phyloP scores from a whole-genome alignment of 2,113 vertebrate species.

The Glareola pratincola region DNA sequence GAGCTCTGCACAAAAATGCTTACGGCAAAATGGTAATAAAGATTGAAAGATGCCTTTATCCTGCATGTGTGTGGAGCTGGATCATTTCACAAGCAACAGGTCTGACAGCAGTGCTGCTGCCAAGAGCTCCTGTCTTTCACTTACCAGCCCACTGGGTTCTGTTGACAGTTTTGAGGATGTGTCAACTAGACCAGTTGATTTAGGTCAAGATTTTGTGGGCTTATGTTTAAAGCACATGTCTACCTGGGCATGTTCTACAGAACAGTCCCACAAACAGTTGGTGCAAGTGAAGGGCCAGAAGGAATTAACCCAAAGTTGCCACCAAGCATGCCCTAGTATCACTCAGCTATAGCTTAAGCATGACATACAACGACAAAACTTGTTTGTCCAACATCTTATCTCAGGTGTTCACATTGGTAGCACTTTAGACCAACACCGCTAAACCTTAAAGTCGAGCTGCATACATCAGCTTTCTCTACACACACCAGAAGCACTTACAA shows the following conservation, averaged over 20 bases:
- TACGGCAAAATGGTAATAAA: not conserved
- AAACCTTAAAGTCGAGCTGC: not conserved
- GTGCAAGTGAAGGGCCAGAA: not conserved
- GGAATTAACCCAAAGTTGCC: not conserved
- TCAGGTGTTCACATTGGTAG: not conserved
- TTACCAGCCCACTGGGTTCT: not conserved
- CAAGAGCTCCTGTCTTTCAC: not conserved
- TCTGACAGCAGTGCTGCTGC: conserved; percentile 29
- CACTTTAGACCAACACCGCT: not conserved
- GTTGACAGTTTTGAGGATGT: conserved; percentile 41
- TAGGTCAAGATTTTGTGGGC: conserved; percentile 3
- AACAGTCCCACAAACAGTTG: not conserved
- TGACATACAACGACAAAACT: not conserved
- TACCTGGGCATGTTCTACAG: not conserved
- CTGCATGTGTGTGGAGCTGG: not conserved
- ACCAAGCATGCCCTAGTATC: not conserved
- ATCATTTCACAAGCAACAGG: conserved; percentile 19
- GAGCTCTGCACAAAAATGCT: not conserved
- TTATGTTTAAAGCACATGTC: not conserved
- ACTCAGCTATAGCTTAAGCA: not conserved
- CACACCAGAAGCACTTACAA: not conserved
- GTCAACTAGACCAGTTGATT: not conserved
- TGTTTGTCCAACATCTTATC: not conserved
- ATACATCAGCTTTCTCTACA: not conserved
- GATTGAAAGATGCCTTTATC: not conserved